Conservation (phyloP, 1,140 invertebrate genomes). For the Spodoptera litura region DNA sequence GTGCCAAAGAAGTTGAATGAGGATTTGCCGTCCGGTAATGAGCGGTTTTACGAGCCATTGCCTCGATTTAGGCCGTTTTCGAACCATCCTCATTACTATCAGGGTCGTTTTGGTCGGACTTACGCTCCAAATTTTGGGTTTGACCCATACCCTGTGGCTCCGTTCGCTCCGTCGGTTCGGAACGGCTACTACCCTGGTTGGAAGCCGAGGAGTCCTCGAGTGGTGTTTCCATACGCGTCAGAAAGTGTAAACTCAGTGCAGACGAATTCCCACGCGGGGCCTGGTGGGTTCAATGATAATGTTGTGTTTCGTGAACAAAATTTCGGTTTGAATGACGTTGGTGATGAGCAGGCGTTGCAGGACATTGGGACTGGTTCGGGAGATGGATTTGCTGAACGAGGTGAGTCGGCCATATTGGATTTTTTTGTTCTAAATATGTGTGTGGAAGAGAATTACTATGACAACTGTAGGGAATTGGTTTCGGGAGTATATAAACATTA, state of each 20-base stretch:
- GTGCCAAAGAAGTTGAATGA: conserved; percentile 44
- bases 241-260: conserved; percentile 75
- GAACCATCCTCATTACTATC: conserved; percentile 70
- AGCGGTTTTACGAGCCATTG: conserved; percentile 72
- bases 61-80: conserved; percentile 62
- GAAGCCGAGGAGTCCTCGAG: conserved; percentile 86
- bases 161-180: conserved; percentile 69
- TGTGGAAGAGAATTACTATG: conserved; percentile 32
- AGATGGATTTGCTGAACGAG: conserved; percentile 86
- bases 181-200: conserved; percentile 75
- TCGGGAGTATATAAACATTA: neutral
- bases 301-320: conserved; percentile 88
- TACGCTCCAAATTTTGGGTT: conserved; percentile 75
- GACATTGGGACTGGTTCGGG: conserved; percentile 82
- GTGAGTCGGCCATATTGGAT: conserved; percentile 67
- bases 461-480: neutral
- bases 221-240: conserved; percentile 86
- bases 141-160: conserved; percentile 61
- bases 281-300: conserved; percentile 82
- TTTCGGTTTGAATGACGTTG: conserved; percentile 86
- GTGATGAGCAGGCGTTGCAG: conserved; percentile 86
- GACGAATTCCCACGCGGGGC: conserved; percentile 83
- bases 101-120: conserved; percentile 71
- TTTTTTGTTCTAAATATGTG: neutral
- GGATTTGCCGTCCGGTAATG: conserved; percentile 67